These are phyloP conservation scores for Andrena fulva DNA, from an alignment of 2,888 invertebrate genomes.

Conservation along the genomic window DNA sequence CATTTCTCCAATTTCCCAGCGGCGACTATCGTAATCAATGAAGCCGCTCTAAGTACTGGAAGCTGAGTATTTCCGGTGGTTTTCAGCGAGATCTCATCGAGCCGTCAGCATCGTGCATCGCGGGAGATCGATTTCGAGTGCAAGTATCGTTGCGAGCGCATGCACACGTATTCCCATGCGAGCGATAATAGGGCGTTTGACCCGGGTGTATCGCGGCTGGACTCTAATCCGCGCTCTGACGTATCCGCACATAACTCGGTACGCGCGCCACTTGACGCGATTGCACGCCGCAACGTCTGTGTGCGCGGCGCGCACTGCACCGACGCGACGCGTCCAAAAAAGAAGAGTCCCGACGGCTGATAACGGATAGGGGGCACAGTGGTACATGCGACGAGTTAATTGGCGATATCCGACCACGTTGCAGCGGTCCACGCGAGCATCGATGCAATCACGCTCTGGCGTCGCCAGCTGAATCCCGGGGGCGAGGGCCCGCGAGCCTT, in stretches of 20 bases:
- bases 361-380: constrained; percentile 51
- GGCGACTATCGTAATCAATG: too few relatives aligned
- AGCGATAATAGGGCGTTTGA: constrained; percentile 79
- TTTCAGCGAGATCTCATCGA: too few relatives aligned
- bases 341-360: constrained; percentile 30
- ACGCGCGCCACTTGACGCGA: constrained; percentile 70
- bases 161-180: constrained; percentile 30
- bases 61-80: neutral
- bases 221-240: constrained; percentile 78
- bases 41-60: too few relatives aligned
- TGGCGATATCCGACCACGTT: constrained; percentile 51
- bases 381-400: constrained; percentile 57
- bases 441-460: constrained; percentile 38
- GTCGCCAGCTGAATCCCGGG: constrained; percentile 6
- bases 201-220: constrained; percentile 77
- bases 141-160: constrained; percentile 8
- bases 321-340: constrained; percentile 4
- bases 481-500: neutral
- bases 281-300: constrained; percentile 48
- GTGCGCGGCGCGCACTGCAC: neutral
- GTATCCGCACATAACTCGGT: constrained; percentile 67
- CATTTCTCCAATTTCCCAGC: neutral
- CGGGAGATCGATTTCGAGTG: neutral
- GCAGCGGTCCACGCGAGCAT: constrained; percentile 20
- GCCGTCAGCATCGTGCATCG: neutral